Evolutionary conservation across 2,797 vertebrate genomes (phyloP), one percentile per base, ranked within the genome.

Genomic region (Phylloscopus collybita): DNA sequence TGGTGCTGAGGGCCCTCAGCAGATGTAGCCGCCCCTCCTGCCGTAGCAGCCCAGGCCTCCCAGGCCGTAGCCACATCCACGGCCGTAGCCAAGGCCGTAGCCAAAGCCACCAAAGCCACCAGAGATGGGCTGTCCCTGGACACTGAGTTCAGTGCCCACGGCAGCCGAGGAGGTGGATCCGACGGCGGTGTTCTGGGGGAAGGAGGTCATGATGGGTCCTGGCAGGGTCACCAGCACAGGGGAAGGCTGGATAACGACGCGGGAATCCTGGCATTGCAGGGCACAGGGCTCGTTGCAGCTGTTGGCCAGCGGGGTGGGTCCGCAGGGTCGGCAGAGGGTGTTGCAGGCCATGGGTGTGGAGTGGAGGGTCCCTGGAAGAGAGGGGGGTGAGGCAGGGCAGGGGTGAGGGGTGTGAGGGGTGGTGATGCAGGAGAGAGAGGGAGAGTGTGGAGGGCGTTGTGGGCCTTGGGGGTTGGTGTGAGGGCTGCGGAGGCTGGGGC

Each of bases 1-100:
- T 51, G 53, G 5, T 27, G 64, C 9, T 0, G 3, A n/a, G 11
- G 9, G 4, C 1, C 22, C 13, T 73, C 3, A 73, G 42, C 53
- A 73, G 42, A 1, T 57, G 40, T 56, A 72, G 40, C 70, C 13
- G 1, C 53, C 32, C 53, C 53, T 34, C 29, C 70, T 73, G 53
- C 53, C 70, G 1, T 73, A 57, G 36, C 36, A 73, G 54, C 54
- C 54, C 11, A 73, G 51, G 7, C 69, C 65, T 7, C 66, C 65
- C 34, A 22, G 49, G 11, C 65, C n/a, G 1, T 49, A 50, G 26
- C 50, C 50, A 8, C 30, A 51, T 1, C 34, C 34, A 34, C 34
- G 34, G 34, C 34, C 34, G 34, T 34, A 34, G 34, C 34, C 34
- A 34, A 34, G 34, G 34, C 34, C 34, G 34, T 34, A 34, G 34